Evolutionary conservation across 2,113 vertebrate species (phyloP).

Genomic region (Laticauda colubrina): DNA sequence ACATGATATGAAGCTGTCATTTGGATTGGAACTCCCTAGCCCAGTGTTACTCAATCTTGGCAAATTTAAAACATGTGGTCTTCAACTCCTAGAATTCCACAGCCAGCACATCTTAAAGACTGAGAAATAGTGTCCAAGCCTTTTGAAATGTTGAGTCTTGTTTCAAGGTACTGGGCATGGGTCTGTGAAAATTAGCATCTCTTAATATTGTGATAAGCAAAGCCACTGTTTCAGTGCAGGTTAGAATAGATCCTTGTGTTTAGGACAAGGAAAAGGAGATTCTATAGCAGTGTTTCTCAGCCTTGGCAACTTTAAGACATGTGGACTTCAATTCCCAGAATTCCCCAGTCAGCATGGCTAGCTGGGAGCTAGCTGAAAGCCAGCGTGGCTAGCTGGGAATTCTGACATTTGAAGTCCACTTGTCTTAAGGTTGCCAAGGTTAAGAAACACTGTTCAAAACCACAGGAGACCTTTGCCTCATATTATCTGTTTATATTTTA

Average conservation of each 20-base stretch:
- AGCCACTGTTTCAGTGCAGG: background rate
- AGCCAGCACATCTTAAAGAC: background rate
- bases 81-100: background rate
- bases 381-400: background rate
- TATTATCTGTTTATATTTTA: background rate
- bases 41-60: background rate
- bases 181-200: background rate
- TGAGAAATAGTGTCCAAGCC: background rate
- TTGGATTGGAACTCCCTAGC: background rate
- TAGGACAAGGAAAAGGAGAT: background rate
- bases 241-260: background rate
- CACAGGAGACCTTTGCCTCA: background rate
- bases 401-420: background rate
- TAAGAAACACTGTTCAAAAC: background rate
- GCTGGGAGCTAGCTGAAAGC: background rate
- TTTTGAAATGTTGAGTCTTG: background rate
- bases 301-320: background rate
- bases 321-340: background rate
- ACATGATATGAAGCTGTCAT: background rate
- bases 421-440: background rate
- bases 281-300: background rate
- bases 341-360: background rate
- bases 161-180: background rate
- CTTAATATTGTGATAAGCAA: background rate
- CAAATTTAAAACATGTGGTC: background rate